Percentiles rank a stretch among this genome's conserved stretches.
phyloP scores from a whole-genome alignment of 2,113 vertebrate species.

The Neoarius graeffei region DNA sequence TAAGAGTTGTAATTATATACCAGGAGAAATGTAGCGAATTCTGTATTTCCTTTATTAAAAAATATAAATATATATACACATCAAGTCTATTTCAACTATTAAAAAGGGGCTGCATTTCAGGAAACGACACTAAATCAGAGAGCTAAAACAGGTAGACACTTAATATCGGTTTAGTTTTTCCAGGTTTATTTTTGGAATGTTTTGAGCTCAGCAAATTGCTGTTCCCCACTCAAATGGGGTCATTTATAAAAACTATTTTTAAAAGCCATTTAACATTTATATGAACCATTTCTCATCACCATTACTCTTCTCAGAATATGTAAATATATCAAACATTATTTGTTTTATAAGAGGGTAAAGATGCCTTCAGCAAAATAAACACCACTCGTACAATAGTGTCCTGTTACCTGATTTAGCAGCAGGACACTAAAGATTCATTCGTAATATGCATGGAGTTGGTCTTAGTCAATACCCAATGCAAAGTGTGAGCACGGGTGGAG shows the following conservation, averaged over 20 bases:
- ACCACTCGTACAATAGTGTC: constrained; percentile 59
- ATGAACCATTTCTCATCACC: constrained; percentile 73
- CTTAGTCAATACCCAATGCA: constrained; percentile 66
- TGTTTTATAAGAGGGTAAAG: constrained; percentile 55
- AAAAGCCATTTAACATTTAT: constrained; percentile 78
- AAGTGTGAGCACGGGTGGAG: constrained; percentile 62
- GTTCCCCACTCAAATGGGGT: constrained; percentile 70
- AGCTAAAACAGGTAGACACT: constrained; percentile 78
- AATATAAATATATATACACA: constrained; percentile 81
- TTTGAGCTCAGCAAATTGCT: constrained; percentile 74
- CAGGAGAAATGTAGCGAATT: constrained; percentile 81
- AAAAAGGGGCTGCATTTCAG: constrained; percentile 82
- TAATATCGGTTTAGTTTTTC: constrained; percentile 70
- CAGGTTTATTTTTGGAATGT: constrained; percentile 79
- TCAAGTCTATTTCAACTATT: constrained; percentile 84
- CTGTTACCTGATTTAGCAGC: constrained; percentile 56
- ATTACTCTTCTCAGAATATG: constrained; percentile 74
- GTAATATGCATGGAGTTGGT: constrained; percentile 64
- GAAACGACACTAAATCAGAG: constrained; percentile 79
- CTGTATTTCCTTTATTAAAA: constrained; percentile 85
- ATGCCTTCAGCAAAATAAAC: constrained; percentile 39
- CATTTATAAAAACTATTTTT: constrained; percentile 71
- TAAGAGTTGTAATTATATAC: constrained; percentile 80
- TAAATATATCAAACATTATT: constrained; percentile 70
- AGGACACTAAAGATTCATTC: constrained; percentile 53